Evolutionary conservation across 2,888 invertebrate genomes (phyloP).

Genomic region (Timandra comae): DNA sequence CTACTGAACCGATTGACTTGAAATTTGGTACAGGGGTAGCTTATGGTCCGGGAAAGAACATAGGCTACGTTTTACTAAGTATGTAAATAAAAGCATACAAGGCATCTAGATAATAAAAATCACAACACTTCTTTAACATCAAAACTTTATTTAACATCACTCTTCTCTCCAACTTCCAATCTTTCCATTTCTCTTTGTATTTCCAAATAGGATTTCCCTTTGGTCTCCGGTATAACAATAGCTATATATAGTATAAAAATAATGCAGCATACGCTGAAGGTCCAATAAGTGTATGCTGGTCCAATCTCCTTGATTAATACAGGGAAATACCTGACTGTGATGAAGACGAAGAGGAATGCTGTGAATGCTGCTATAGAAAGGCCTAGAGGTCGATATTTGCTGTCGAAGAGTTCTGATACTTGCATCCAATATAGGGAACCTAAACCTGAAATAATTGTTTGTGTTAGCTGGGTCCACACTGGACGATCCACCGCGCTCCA

Average conservation of each 20-base stretch:
- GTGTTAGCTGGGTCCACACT: background rate
- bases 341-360: slow-evolving; percentile 7
- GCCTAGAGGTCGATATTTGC: slow-evolving; percentile 16
- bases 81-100: too few relatives aligned
- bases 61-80: too few relatives aligned
- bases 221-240: slow-evolving; percentile 19
- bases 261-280: slow-evolving; percentile 11
- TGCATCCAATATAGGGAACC: slow-evolving; percentile 4
- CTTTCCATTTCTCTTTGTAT: slow-evolving; percentile 16
- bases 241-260: slow-evolving; percentile 2
- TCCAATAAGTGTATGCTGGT: slow-evolving; percentile 16
- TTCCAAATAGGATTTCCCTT: slow-evolving; percentile 16
- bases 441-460: slow-evolving; percentile 7
- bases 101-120: too few relatives aligned
- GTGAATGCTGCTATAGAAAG: background rate
- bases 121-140: too few relatives aligned
- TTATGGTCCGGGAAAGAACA: too few relatives aligned
- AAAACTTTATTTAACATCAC: too few relatives aligned
- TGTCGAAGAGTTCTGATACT: slow-evolving; percentile 8
- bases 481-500: too few relatives aligned
- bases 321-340: slow-evolving; percentile 17
- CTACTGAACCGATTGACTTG: too few relatives aligned
- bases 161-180: too few relatives aligned
- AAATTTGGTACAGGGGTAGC: too few relatives aligned
- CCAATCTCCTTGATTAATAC: slow-evolving; percentile 12